Conservation (phyloP, 2,113 vertebrate species). For the Gadus macrocephalus region DNA sequence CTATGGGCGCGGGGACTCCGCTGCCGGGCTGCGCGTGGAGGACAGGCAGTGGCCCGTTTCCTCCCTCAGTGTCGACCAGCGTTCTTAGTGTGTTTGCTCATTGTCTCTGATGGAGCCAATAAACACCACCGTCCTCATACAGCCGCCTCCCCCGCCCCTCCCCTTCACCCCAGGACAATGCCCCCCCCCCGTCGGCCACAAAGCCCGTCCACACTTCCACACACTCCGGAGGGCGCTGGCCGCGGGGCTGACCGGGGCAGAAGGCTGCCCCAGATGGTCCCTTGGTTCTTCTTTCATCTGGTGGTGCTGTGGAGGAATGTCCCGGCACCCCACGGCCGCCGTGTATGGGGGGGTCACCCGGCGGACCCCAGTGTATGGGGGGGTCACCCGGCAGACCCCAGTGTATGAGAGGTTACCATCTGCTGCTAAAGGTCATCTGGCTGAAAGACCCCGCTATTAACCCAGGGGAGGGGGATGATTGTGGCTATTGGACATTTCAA, state of each 20-base stretch:
- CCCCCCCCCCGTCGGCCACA: constrained; percentile 29
- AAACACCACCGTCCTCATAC: not conserved
- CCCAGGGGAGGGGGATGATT: not conserved
- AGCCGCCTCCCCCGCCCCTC: not conserved
- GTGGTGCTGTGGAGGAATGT: constrained; percentile 60
- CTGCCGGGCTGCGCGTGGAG: too few species aligned
- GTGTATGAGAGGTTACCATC: constrained; percentile 59
- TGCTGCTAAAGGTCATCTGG: constrained; percentile 56
- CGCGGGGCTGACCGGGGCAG: constrained; percentile 45
- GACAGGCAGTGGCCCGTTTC: too few species aligned
- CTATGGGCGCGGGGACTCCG: too few species aligned
- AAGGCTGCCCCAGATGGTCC: constrained; percentile 60
- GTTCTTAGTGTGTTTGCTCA: constrained; percentile 13
- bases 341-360: too few species aligned
- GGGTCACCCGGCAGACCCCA: not conserved
- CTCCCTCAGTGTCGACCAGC: too few species aligned
- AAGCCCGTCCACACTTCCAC: constrained; percentile 44
- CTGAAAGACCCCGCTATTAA: constrained; percentile 16
- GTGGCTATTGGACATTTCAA: constrained; percentile 18
- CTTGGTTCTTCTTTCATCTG: constrained; percentile 42
- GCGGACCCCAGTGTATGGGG: too few species aligned
- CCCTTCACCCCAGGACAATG: constrained; percentile 8
- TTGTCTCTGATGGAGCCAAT: constrained; percentile 6
- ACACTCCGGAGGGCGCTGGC: constrained; percentile 56
- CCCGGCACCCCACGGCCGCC: constrained; percentile 46